Evolutionary conservation across 2,797 vertebrate species (phyloP).

Genomic region (Poecilia gillii): DNA sequence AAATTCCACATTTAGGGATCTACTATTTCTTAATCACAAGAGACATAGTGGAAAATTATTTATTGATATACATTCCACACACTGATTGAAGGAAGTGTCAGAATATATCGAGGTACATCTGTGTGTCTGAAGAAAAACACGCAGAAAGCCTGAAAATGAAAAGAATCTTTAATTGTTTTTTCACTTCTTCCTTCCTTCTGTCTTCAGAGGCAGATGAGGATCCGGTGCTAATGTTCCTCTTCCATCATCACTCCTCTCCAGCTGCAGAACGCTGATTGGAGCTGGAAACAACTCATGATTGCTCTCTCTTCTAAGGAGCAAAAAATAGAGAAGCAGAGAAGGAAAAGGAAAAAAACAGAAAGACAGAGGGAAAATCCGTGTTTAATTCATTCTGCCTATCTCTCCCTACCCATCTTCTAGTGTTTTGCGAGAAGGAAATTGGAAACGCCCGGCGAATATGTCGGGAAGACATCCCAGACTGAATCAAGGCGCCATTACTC

Average conservation of each 20-base stretch:
- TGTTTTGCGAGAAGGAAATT: constrained; percentile 75
- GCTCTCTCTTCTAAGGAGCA: constrained; percentile 51
- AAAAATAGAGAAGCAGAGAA: neutral
- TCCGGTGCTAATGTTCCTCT: constrained; percentile 72
- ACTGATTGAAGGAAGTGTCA: neutral
- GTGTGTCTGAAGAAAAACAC: neutral
- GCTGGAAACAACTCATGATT: constrained; percentile 65
- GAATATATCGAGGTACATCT: constrained; percentile 10
- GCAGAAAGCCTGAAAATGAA: constrained; percentile 17
- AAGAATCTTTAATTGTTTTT: constrained; percentile 61
- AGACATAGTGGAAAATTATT: neutral
- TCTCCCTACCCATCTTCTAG: constrained; percentile 56
- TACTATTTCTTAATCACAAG: neutral
- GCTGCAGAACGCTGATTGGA: constrained; percentile 76
- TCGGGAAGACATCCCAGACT: constrained; percentile 51
- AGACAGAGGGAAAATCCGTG: constrained; percentile 20
- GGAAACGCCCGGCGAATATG: constrained; percentile 64
- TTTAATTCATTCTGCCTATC: constrained; percentile 70
- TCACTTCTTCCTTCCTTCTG: constrained; percentile 42
- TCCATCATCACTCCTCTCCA: constrained; percentile 74
- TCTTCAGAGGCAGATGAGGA: constrained; percentile 64
- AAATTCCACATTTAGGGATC: neutral
- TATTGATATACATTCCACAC: neutral
- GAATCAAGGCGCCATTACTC: constrained; percentile 65
- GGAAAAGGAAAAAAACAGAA: neutral